These are phyloP conservation scores for Folsomia manolachei DNA, from an alignment of 2,888 invertebrate genomes.

Conservation along the genomic window DNA sequence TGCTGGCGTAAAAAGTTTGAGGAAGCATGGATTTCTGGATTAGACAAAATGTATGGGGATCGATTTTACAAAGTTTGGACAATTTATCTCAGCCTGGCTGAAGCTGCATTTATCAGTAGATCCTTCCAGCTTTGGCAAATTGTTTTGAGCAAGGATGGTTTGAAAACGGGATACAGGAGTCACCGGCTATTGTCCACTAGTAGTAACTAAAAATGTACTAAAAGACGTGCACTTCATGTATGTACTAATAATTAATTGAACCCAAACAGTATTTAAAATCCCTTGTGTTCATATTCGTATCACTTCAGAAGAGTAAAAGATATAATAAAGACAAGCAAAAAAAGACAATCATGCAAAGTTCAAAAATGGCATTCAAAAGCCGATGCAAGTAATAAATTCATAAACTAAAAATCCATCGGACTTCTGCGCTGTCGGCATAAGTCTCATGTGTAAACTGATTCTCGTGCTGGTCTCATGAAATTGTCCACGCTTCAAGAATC, in stretches of 20 bases:
- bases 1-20: conserved; percentile 43
- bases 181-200: neutral
- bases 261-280: neutral
- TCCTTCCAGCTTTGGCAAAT: conserved; percentile 38
- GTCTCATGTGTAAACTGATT: too few relatives aligned
- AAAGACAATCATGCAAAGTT: too few relatives aligned
- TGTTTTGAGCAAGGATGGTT: conserved; percentile 32
- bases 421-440: too few relatives aligned
- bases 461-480: too few relatives aligned
- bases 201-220: neutral
- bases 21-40: conserved; percentile 39
- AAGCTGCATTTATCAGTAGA: conserved; percentile 30
- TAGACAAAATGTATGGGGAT: conserved; percentile 33
- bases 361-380: too few relatives aligned
- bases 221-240: neutral
- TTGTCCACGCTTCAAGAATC: too few relatives aligned
- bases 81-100: conserved; percentile 33
- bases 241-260: neutral
- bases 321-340: too few relatives aligned
- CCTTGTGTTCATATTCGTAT: neutral
- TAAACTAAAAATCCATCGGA: too few relatives aligned
- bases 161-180: conserved; percentile 20
- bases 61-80: conserved; percentile 46
- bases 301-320: too few relatives aligned
- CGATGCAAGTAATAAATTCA: too few relatives aligned